Evolutionary conservation across 2,888 invertebrate genomes (phyloP), one percentile per base, ranked within the genome.

Genomic region (Nemapogon koenigi): DNA sequence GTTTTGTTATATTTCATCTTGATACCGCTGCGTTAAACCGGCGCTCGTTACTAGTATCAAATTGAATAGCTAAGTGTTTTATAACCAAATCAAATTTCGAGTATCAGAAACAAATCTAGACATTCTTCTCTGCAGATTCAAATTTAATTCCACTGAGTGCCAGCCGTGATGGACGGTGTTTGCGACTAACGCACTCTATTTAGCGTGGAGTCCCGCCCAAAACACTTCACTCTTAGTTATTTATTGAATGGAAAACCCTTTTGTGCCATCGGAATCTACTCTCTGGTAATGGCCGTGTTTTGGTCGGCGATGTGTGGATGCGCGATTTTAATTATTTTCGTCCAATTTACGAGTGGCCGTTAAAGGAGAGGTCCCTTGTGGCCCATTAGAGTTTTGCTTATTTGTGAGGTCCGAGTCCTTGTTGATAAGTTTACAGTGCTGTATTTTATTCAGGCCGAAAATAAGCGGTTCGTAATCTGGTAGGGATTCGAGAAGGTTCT

Each of bases 321-420:
- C 58, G 63, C 66, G 66, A 71, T 78, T 78, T 76, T 76, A 78
- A 76, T 78, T 78, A 76, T 78, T 76, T 76, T 73, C 75, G 67
- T 66, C 62, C 75, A 76, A 76, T 78, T 78, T 78, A 78, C 76
- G 75, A 71, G 69, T 70, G 39, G 62, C 70, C 70, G 70, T 76
- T 76, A 76, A 71, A 75, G 72, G 59, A 70, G 55, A 56, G 67
- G 62, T 62, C 78, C 71, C 70, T 50, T 46, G 67, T 45, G 71
- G 55, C 62, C 70, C 75, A 71, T 75, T 75, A 71, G 64, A 59
- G 58, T 49, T 52, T 44, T 51, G 58, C 48, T 60, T 61, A 57
- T 60, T 59, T 62, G 57, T 52, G 55, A 58, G 61, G 59, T 60
- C 57, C 63, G 57, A 31, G 59, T 60, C 66, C 71, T 72, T 72